Conservation (phyloP, 2,797 vertebrate species). For the Hydrophis major region DNA sequence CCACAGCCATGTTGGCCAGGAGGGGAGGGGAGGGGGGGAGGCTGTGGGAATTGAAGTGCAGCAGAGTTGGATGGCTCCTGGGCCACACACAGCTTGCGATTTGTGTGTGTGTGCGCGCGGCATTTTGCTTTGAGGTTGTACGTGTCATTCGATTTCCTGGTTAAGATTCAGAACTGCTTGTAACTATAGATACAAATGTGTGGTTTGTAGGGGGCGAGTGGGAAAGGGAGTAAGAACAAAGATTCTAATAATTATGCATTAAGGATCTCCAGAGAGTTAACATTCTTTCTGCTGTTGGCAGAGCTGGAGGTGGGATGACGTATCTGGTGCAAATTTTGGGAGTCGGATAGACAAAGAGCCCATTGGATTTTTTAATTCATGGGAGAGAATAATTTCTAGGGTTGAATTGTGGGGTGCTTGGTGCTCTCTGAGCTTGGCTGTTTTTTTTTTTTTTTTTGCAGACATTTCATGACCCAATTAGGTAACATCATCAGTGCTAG, state of each 20-base stretch:
- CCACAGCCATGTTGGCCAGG: not conserved
- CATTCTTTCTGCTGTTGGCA: not conserved
- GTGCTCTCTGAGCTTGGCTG: no score
- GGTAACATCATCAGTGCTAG: no score
- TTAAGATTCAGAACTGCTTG: not conserved
- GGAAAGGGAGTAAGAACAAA: not conserved
- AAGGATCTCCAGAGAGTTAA: not conserved
- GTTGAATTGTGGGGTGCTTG: no score
- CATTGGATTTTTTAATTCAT: not conserved
- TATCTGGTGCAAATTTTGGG: not conserved
- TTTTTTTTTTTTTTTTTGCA: no score
- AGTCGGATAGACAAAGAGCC: not conserved
- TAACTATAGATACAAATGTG: not conserved
- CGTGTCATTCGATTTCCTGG: not conserved
- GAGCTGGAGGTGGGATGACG: not conserved
- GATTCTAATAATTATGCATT: no score
- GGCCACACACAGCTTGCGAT: no score
- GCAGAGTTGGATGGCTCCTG: not conserved
- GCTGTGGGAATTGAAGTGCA: not conserved
- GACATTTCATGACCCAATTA: no score
- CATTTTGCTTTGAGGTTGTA: not conserved
- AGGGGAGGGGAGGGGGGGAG: no score
- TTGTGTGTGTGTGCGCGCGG: no score
- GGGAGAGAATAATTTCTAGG: no score
- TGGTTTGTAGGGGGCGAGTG: fast-evolving